A percentile compares a stretch with the other conserved stretches of the same genome.
phyloP scores from a whole-genome alignment of 2,888 invertebrate species.

The Idaea straminata region DNA sequence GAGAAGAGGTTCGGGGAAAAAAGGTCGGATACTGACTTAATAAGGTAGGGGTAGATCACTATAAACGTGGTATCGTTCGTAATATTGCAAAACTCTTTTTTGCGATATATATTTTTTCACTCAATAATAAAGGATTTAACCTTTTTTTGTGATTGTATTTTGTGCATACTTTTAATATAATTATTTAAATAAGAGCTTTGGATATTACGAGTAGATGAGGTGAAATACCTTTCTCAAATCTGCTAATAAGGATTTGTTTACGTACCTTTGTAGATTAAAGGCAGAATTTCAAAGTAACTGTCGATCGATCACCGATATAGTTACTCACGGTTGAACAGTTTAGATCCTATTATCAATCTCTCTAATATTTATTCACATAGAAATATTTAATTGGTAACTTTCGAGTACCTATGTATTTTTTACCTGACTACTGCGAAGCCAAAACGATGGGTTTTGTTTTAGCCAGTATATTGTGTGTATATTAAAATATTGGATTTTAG shows the following conservation, averaged over 20 bases:
- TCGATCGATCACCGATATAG: no score
- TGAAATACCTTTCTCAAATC: not conserved
- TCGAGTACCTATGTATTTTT: no score
- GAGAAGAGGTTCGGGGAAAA: conserved; percentile 37
- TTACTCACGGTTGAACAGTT: no score
- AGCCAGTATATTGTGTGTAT: no score
- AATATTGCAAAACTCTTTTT: conserved; percentile 58
- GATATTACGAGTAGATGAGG: not conserved
- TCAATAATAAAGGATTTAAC: conserved; percentile 40
- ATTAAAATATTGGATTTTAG: no score
- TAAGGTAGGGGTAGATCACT: conserved; percentile 60
- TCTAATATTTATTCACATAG: no score
- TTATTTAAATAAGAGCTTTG: conserved; percentile 2
- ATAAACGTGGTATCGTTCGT: conserved; percentile 52
- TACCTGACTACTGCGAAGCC: no score
- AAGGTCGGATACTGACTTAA: conserved; percentile 63
- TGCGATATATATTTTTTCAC: conserved; percentile 42
- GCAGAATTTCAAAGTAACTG: no score
- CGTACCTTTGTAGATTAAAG: not conserved
- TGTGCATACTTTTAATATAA: conserved; percentile 7
- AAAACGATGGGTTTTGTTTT: no score
- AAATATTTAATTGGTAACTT: no score
- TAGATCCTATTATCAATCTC: no score
- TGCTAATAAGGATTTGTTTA: not conserved
- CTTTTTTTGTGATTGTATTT: conserved; percentile 19